Percentiles rank a stretch among this genome's conserved stretches.
These are phyloP conservation scores for Montipora capitata DNA, from an alignment of 92 coral and sea anemone species.

Conservation along the genomic window DNA sequence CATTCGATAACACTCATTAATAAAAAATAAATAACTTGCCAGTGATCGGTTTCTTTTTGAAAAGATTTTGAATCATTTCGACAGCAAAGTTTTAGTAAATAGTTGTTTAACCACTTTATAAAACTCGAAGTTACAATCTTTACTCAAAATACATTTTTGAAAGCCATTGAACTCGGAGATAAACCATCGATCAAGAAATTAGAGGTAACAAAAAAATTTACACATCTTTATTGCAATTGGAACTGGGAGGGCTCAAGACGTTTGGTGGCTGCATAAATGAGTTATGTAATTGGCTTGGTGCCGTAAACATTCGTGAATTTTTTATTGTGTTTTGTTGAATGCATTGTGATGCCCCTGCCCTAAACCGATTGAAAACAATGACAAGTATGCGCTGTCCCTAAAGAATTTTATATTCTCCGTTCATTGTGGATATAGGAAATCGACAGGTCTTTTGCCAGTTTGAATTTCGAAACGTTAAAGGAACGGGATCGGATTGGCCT, in stretches of 20 bases:
- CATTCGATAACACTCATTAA: constrained; percentile 4
- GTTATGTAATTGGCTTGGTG: neutral
- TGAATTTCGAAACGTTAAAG: too few species aligned
- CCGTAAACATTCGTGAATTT: neutral
- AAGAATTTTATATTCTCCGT: too few species aligned
- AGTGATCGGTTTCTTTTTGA: constrained; percentile 13
- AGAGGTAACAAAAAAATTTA: neutral
- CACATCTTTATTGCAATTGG: neutral
- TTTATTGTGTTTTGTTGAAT: neutral
- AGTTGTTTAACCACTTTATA: neutral
- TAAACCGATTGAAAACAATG: too few species aligned
- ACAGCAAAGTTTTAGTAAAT: neutral
- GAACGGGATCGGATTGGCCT: too few species aligned
- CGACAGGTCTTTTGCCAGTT: too few species aligned
- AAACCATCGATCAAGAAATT: constrained; percentile 2
- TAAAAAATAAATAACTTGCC: constrained; percentile 12
- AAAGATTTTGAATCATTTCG: neutral
- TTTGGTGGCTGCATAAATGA: constrained; percentile 13
- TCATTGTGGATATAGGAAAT: too few species aligned
- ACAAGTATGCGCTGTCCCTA: too few species aligned
- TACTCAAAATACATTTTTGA: neutral
- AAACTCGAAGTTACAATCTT: neutral
- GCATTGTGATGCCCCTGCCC: too few species aligned
- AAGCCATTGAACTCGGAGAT: neutral
- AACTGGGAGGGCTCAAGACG: neutral